These are phyloP conservation scores for Vespertilio murinus DNA, from an alignment of 2,797 vertebrate species.

Conservation along the genomic window DNA sequence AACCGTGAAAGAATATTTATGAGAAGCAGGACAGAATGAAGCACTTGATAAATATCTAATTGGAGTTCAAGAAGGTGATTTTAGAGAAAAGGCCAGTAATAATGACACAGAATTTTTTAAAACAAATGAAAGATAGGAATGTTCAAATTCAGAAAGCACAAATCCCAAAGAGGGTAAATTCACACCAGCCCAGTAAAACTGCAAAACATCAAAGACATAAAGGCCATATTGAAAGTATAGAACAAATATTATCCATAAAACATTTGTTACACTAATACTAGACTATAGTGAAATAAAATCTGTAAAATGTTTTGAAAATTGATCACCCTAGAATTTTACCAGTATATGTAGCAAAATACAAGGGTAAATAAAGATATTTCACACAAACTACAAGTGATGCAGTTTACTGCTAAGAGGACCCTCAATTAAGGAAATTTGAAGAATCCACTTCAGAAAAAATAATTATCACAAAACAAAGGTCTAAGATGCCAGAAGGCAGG, in stretches of 20 bases:
- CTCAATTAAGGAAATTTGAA: neutral
- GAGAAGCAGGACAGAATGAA: neutral
- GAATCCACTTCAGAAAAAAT: neutral
- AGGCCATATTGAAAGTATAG: neutral
- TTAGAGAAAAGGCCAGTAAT: slow-evolving; percentile 7
- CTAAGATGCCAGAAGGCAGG: neutral
- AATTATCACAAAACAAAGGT: neutral
- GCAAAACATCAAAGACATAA: neutral
- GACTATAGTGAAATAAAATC: neutral
- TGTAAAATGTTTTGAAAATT: neutral
- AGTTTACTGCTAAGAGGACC: neutral
- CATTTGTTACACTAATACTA: neutral
- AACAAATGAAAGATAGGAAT: neutral
- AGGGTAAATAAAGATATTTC: neutral
- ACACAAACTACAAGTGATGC: neutral
- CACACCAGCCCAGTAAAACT: neutral
- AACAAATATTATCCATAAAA: neutral
- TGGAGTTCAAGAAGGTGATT: neutral
- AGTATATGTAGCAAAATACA: neutral
- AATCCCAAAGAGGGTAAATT: neutral
- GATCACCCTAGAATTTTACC: neutral
- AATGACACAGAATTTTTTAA: neutral
- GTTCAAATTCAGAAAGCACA: slow-evolving; percentile 24
- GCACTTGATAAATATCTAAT: neutral
- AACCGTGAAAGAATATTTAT: neutral